Evolutionary conservation across 2,888 invertebrate genomes (phyloP).

Genomic region (Colletes collaris): DNA sequence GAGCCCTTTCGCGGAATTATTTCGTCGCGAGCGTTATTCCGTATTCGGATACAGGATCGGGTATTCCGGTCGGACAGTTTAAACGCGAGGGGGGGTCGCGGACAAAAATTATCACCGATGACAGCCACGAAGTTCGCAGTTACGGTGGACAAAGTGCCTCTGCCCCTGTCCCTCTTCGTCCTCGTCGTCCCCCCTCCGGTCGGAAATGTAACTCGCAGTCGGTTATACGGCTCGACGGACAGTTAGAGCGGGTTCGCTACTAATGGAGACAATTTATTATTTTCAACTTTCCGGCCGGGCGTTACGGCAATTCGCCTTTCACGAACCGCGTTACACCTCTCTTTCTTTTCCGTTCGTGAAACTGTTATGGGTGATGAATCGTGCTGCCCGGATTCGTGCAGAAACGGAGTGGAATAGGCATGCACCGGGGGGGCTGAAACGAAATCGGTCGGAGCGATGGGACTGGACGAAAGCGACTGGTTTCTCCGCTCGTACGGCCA

Average conservation of each 20-base stretch:
- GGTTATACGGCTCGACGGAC: constrained; percentile 41
- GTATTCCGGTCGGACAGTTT: constrained; percentile 32
- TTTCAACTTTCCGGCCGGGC: constrained; percentile 72
- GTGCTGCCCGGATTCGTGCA: constrained; percentile 27
- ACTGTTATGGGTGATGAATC: constrained; percentile 69
- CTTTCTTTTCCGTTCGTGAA: constrained; percentile 39
- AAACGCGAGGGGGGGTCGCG: constrained; percentile 1
- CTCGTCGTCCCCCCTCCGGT: neutral
- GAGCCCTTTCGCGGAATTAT: constrained; percentile 17
- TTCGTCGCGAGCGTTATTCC: constrained; percentile 18
- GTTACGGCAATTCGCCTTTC: constrained; percentile 66
- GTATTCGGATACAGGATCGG: constrained; percentile 31
- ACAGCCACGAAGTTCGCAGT: constrained; percentile 54
- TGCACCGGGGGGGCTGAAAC: constrained; percentile 33
- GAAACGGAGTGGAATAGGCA: constrained; percentile 25
- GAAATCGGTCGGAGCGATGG: constrained; percentile 52
- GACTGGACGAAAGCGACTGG: constrained; percentile 2
- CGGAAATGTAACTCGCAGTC: constrained; percentile 44
- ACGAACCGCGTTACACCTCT: constrained; percentile 37
- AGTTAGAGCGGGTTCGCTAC: constrained; percentile 37
- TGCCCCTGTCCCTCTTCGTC: neutral
- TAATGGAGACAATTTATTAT: constrained; percentile 77
- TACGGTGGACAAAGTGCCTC: constrained; percentile 41
- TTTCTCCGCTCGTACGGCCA: neutral
- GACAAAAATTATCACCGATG: constrained; percentile 59